Evolutionary conservation across 2,888 invertebrate species (phyloP), one percentile per base, ranked within the genome.

Genomic region (Anoncus sp.): DNA sequence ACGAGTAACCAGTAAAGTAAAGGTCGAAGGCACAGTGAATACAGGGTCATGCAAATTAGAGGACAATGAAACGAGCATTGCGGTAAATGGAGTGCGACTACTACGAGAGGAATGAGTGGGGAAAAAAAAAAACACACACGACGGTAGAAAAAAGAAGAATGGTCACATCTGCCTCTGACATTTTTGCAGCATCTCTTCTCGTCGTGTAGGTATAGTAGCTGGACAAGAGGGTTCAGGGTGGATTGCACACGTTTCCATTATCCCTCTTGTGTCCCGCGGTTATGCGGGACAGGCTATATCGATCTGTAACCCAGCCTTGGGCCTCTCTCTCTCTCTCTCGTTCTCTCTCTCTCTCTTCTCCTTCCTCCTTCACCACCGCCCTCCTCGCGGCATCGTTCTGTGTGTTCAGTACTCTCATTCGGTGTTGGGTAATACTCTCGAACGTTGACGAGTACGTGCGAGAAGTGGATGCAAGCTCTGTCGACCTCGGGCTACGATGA

Each of bases 181-280:
- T 59, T 77, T 72, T 72, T 69, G 51, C 57, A 72, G 60, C 55
- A 24, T 62, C 57, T 38, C 22, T 53, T 71, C 55, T 63, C 40
- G 31, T 57, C 63, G 62, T 59, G 66, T 59, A 45, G 38, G 66
- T 69, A 18, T 53, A 53, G 60, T 62, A 38, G 67, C 62, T 22
- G 72, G 67, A 49, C 47, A 35, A 47, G 20, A 47, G 27, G 63
- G 57, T 27, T 69, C 40, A 57, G 57, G 66, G 49, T 35, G 66
- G 47, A 72, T 69, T 77, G 77, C 77, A 77, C 72, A 77, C 77
- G 77, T 73, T 77, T 77, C 72, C 67, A 77, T 77, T 77, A 73
- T 57, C 67, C 67, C 77, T 67, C 67, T 73, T 69, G 77, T 77
- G 72, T 73, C 72, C 73, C 72, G 77, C 43, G 77, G 72, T 77